phyloP scores from a whole-genome alignment of 2,888 invertebrate genomes.

The Heliothis peltigera region DNA sequence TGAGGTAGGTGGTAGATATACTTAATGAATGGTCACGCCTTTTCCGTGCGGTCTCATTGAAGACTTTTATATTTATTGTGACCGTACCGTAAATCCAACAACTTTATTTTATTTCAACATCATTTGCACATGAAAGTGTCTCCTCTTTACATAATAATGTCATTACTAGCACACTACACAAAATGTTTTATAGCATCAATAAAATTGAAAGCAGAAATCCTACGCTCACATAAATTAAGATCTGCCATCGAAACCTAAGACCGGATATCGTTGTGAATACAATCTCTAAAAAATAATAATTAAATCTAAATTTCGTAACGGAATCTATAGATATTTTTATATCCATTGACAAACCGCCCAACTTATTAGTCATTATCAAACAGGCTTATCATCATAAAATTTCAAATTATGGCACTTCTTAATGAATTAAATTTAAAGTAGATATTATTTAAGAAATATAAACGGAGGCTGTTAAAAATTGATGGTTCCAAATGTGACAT shows the following conservation, averaged over 20 bases:
- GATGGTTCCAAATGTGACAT: slow-evolving; percentile 60
- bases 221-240: slow-evolving; percentile 66
- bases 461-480: slow-evolving; percentile 48
- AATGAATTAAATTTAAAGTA: slow-evolving; percentile 59
- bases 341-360: slow-evolving; percentile 58
- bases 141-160: slow-evolving; percentile 61
- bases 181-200: slow-evolving; percentile 68
- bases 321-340: slow-evolving; percentile 65
- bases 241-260: slow-evolving; percentile 62
- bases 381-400: slow-evolving; percentile 68
- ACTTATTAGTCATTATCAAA: slow-evolving; percentile 66
- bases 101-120: slow-evolving; percentile 59
- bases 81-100: slow-evolving; percentile 49
- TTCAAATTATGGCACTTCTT: slow-evolving; percentile 61
- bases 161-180: slow-evolving; percentile 60
- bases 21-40: slow-evolving; percentile 34
- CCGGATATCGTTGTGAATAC: slow-evolving; percentile 68
- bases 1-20: background rate
- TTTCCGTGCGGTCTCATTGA: slow-evolving; percentile 53
- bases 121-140: slow-evolving; percentile 67
- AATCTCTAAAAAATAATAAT: slow-evolving; percentile 68
- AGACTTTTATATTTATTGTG: slow-evolving; percentile 49
- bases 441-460: no score
- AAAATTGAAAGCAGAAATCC: slow-evolving; percentile 72
- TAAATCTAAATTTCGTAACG: slow-evolving; percentile 56